phyloP scores from a whole-genome alignment of 2,888 invertebrate species.

The Diadegma fenestrale region DNA sequence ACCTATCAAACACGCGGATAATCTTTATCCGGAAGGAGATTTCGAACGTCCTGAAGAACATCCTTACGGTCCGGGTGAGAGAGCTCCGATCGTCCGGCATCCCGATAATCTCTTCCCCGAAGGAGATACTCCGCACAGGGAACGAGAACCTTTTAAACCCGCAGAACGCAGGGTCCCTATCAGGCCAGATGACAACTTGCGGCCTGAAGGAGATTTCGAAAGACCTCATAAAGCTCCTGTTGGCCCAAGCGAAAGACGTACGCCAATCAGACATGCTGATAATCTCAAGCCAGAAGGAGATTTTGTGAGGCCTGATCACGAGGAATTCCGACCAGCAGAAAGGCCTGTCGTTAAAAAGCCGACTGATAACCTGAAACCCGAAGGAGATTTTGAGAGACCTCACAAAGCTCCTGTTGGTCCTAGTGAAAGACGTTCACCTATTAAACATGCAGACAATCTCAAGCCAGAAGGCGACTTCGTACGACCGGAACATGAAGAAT shows the following conservation, averaged over 20 bases:
- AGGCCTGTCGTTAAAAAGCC: constrained; percentile 83
- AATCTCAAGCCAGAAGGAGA: constrained; percentile 87
- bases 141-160: constrained; percentile 80
- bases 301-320: constrained; percentile 79
- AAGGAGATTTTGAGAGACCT: constrained; percentile 85
- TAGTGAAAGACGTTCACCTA: constrained; percentile 87
- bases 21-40: constrained; percentile 88
- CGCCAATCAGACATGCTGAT: constrained; percentile 82
- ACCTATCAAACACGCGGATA: constrained; percentile 85
- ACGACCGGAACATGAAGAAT: constrained; percentile 82
- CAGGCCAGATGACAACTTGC: constrained; percentile 85
- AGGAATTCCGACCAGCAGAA: constrained; percentile 79
- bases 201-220: constrained; percentile 87
- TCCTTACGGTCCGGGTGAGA: constrained; percentile 83
- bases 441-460: constrained; percentile 85
- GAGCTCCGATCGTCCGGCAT: constrained; percentile 84
- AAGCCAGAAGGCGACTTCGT: constrained; percentile 85
- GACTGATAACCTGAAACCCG: constrained; percentile 86
- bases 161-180: constrained; percentile 81
- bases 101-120: constrained; percentile 86
- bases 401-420: constrained; percentile 86
- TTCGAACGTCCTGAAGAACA: constrained; percentile 84
- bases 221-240: constrained; percentile 86
- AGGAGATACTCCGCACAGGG: constrained; percentile 82
- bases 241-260: constrained; percentile 85